Base-by-base conservation (phyloP, 2,888 invertebrate species). In the Autographa pulchrina region DNA sequence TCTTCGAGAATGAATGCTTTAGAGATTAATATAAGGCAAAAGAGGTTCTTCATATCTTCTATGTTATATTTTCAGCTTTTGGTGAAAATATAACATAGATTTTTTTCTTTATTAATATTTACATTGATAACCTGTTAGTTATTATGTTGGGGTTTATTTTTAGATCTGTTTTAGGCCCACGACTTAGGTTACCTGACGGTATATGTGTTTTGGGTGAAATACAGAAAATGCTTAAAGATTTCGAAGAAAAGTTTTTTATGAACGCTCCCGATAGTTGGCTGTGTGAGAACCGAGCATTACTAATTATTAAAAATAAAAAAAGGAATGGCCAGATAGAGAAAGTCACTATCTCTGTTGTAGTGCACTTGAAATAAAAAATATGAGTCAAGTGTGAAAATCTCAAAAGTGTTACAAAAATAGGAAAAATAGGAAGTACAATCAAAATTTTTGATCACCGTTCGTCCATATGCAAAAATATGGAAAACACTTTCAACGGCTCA, bases 21-120 rank as follows among this genome's bases (percentile, higher is more conserved):
- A 69, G 62, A 65, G 38, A 58, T 60, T 66, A 66, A 48, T 65
- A 67, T 70, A 61, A 56, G 32, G 68, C 68, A 20, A 80, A 75
- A 63, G 70, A 80, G 18, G 56, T 16, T 5, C 25, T 31, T 25
- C 25, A 25, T 63, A 59, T n/a, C 70, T 52, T 59, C n/a, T 59
- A 43, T 64, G 48, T 48, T 67, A 65, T 11, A 65, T 32, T 66
- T 32, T 48, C 59, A 65, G 56, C 67, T 75, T 79, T 80, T n/a
- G n/a, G n/a, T n/a, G n/a, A n/a, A n/a, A n/a, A n/a, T n/a, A n/a
- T n/a, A n/a, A n/a, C n/a, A n/a, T n/a, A n/a, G n/a, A n/a, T n/a
- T n/a, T n/a, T n/a, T 35, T 14, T 67, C 25, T 38, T 43, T 25
- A 25, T 20, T 20, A 25, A 56, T 56, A 56, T 20, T 56, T 48